Evolutionary conservation across 2,113 vertebrate genomes (phyloP).

Genomic region (Paedocypris sp.): DNA sequence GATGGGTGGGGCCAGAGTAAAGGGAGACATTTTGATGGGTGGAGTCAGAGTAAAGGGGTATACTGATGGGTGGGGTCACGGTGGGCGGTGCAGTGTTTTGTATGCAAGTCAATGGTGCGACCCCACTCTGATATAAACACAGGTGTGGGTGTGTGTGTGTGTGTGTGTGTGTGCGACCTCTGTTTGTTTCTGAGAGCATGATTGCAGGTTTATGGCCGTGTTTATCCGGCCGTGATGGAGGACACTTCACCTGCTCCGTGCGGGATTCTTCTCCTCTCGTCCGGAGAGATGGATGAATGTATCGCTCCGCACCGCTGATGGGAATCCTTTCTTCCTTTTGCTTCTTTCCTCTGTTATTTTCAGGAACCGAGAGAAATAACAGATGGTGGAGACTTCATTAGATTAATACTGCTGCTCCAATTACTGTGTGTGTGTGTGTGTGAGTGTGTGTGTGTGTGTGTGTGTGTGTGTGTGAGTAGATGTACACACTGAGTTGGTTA

Average conservation of each 20-base stretch:
- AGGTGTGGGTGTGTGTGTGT: not conserved
- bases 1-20: too few species aligned
- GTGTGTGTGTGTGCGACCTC: not conserved
- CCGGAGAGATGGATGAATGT: conserved; percentile 8
- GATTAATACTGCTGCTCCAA: too few species aligned
- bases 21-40: too few species aligned
- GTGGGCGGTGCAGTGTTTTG: too few species aligned
- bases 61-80: too few species aligned
- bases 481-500: too few species aligned
- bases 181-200: not conserved
- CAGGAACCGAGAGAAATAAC: not conserved
- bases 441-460: too few species aligned
- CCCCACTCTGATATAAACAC: not conserved
- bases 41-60: too few species aligned
- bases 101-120: too few species aligned
- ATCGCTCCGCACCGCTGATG: too few species aligned
- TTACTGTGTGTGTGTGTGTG: too few species aligned
- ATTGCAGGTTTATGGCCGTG: conserved; percentile 12
- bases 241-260: not conserved
- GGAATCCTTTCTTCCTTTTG: not conserved
- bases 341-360: not conserved
- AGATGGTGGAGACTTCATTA: not conserved
- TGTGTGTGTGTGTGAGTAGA: too few species aligned
- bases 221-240: conserved; percentile 2
- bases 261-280: not conserved